Base-by-base conservation (phyloP, 2,797 vertebrate genomes). In the Spondyliosoma cantharus region DNA sequence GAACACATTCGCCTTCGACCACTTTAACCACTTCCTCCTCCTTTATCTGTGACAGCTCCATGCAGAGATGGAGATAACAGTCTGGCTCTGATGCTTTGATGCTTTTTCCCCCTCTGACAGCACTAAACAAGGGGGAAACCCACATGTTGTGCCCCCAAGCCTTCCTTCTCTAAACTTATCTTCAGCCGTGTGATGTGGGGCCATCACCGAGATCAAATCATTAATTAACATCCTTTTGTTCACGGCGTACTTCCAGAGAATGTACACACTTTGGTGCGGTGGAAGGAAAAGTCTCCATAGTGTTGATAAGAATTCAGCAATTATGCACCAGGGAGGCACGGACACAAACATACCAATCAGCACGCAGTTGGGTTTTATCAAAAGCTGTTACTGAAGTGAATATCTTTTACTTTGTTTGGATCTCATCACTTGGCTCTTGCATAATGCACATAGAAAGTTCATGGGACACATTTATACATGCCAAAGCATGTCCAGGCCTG, bases 1-100 rank as follows among this genome's bases (percentile, higher is more conserved):
- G 70, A 81, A 81, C 64, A 32, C 72, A 56, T 52, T 78, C 17
- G 58, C 72, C 82, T 80, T 49, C 59, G 80, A 87, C 85, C 81
- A 90, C 89, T 93, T 89, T 52, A 91, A 89, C 86, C 74, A 92
- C 92, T 93, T 92, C 92, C 91, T 92, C 92, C 91, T 90, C 76
- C 80, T 85, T 84, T 93, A 92, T 94, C 93, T 93, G 2, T 60
- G 20, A 81, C 84, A 72, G 85, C 89, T 87, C 77, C 80, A 86
- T 52, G 16, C 43, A 48, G 79, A 90, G 49, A 37, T 25, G 0
- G 22, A 89, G 92, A 93, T 92, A 93, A 91, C 86, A 82, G 76
- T 81, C 69, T 11, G 65, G 48, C 73, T 79, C 69, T 53, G 83
- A 78, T 29, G 81, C 90, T 91, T 93, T 93, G 92, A 93, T 90